Evolutionary conservation across 2,797 vertebrate genomes (phyloP).

Genomic region (Amphiprion clarkii): DNA sequence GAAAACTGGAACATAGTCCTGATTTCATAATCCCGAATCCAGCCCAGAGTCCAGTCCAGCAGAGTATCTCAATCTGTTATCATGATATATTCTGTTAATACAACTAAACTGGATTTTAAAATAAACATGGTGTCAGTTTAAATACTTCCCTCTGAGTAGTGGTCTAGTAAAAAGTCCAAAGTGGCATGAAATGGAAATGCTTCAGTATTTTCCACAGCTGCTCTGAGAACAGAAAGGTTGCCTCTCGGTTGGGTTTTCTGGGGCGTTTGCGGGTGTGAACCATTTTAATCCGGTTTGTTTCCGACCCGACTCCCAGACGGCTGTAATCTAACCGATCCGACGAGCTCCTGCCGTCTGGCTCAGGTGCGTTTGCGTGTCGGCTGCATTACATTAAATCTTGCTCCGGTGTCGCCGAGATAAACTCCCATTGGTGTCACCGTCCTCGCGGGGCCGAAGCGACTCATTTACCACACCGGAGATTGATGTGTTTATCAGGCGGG

Average conservation of each 20-base stretch:
- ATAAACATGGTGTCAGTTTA: no score
- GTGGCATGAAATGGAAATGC: no score
- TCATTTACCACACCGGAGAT: conserved; percentile 25
- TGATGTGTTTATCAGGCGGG: conserved; percentile 49
- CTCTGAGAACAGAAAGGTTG: background rate
- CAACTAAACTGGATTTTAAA: no score
- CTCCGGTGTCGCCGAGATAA: conserved; percentile 35
- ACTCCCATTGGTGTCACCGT: background rate
- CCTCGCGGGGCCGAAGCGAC: conserved; percentile 14
- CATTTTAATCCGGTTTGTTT: background rate
- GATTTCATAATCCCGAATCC: no score
- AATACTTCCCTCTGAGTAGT: no score
- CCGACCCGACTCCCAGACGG: background rate
- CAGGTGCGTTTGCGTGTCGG: conserved; percentile 32
- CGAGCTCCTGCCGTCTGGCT: conserved; percentile 4
- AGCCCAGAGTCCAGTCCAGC: no score
- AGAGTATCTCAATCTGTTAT: no score
- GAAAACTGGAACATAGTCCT: no score
- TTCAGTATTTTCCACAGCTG: background rate
- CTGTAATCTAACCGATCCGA: conserved; percentile 8
- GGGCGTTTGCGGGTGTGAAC: background rate
- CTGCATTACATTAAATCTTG: conserved; percentile 20
- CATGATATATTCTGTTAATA: no score
- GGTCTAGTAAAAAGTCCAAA: no score
- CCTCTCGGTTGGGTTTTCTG: background rate